Base-by-base conservation (phyloP, 2,797 vertebrate species). In the Ibycter americanus region DNA sequence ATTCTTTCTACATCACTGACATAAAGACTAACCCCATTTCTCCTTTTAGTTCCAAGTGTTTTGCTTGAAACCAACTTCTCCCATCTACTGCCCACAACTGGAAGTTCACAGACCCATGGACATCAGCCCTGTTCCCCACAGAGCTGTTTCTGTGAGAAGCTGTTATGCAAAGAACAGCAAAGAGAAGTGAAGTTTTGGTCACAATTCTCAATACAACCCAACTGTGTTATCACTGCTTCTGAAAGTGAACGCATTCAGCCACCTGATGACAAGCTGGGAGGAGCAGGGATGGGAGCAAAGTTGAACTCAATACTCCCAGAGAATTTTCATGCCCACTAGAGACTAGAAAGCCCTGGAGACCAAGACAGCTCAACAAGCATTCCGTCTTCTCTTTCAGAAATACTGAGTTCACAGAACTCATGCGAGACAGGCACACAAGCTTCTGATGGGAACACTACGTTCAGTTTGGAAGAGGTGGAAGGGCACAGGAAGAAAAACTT, bases 341-440 rank as follows among this genome's bases (percentile, higher is more conserved):
- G 72, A 78, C 26, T 25, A 36, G 26, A 32, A 59, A 47, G 40
- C 36, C 46, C 59, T 42, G 31, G 66, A 68, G 55, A 62, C 29
- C 20, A 11, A 38, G 25, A 19, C 1, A 17, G 55, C 80, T 73
- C 5, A 0, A 25, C 11, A 18, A 51, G 25, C 61, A 17, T 32
- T 46, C 49, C 40, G 12, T 27, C 12, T 42, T 21, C 84, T 55
- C 47, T 36, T 67, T 31, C 0, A 0, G 47, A 56, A 67, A 38
- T 4, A 18, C 42, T 3, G 18, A 79, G 67, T 47, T 73, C 47
- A 26, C 32, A 6, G 73, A 16, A 61, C 42, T 20, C 36, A 31
- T 0, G 2, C 0, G 29, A 49, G 65, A 36, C 34, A 13, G 18
- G n/a, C 59, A 40, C 8, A 6, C 10, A 8, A 38, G 12, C 20